Conservation (phyloP, 2,797 vertebrate genomes). For the Silurus aristotelis region DNA sequence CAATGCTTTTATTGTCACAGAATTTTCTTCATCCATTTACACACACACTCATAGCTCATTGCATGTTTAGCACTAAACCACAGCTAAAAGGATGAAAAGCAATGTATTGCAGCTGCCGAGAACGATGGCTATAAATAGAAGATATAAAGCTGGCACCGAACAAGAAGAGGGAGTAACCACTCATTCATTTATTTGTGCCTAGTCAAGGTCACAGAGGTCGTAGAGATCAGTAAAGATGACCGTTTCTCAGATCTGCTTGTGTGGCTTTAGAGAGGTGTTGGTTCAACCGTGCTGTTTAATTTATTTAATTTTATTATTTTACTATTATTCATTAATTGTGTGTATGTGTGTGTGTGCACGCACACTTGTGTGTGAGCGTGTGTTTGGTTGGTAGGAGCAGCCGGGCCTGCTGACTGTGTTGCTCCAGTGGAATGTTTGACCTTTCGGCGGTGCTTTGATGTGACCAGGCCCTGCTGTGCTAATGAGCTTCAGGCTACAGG, state of each 20-base stretch:
- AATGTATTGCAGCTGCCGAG: conserved; percentile 27
- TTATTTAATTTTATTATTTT: no score
- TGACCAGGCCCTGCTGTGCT: conserved; percentile 81
- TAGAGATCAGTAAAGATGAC: conserved; percentile 24
- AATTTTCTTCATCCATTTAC: not conserved
- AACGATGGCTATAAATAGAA: conserved; percentile 40
- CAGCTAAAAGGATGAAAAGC: not conserved
- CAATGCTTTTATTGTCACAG: not conserved
- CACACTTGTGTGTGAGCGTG: not conserved
- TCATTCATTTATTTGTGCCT: conserved; percentile 44
- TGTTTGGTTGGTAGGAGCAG: conserved; percentile 54
- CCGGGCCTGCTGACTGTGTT: conserved; percentile 73
- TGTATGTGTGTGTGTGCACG: conserved; percentile 44
- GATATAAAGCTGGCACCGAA: conserved; percentile 31
- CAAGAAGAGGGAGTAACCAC: conserved; percentile 39
- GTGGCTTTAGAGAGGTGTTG: conserved; percentile 25
- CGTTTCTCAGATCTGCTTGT: conserved; percentile 26
- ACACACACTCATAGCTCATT: not conserved
- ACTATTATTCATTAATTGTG: conserved; percentile 26
- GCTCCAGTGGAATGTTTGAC: conserved; percentile 86
- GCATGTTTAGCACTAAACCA: conserved; percentile 17
- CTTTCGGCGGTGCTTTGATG: conserved; percentile 89
- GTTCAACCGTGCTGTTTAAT: conserved; percentile 39
- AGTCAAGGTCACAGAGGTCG: conserved; percentile 30
- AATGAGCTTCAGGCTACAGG: conserved; percentile 77